These are phyloP conservation scores for Hylaeus anthracinus DNA, from an alignment of 1,140 invertebrate genomes.

Conservation along the genomic window DNA sequence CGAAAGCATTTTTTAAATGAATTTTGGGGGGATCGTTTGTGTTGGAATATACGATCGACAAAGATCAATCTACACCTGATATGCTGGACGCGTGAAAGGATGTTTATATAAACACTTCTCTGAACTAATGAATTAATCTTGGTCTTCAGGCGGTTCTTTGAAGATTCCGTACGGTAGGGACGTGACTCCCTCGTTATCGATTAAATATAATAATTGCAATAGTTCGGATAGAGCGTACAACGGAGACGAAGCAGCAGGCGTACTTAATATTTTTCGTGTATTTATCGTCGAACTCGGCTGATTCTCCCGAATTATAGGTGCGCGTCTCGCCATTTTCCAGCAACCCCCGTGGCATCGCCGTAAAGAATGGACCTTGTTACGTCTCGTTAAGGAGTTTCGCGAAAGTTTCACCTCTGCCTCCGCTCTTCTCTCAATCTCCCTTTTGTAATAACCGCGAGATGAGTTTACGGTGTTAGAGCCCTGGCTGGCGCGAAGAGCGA, in stretches of 20 bases:
- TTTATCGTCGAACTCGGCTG: slow-evolving; percentile 47
- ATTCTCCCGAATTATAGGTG: slow-evolving; percentile 47
- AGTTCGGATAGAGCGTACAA: slow-evolving; percentile 9
- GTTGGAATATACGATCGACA: too few relatives aligned
- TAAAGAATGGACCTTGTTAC: slow-evolving; percentile 68
- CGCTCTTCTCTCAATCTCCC: slow-evolving; percentile 51
- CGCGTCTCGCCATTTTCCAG: slow-evolving; percentile 52
- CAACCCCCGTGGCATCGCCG: slow-evolving; percentile 33
- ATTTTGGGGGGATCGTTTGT: too few relatives aligned
- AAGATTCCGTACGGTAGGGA: too few relatives aligned
- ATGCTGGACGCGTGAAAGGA: too few relatives aligned
- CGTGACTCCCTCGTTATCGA: too few relatives aligned
- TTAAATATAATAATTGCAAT: too few relatives aligned
- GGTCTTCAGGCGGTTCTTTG: too few relatives aligned
- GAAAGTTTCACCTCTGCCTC: slow-evolving; percentile 57
- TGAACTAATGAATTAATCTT: too few relatives aligned
- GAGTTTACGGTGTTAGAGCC: slow-evolving; percentile 58
- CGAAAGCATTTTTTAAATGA: too few relatives aligned
- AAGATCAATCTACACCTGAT: too few relatives aligned
- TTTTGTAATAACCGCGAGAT: slow-evolving; percentile 67
- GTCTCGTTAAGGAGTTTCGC: slow-evolving; percentile 68
- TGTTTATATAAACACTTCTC: too few relatives aligned
- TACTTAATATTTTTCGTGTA: slow-evolving; percentile 52
- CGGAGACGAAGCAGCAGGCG: slow-evolving; percentile 7
- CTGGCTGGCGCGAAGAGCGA: slow-evolving; percentile 41